These are phyloP conservation scores for Lithophane ornitopus DNA, from an alignment of 2,888 invertebrate genomes.

Conservation along the genomic window DNA sequence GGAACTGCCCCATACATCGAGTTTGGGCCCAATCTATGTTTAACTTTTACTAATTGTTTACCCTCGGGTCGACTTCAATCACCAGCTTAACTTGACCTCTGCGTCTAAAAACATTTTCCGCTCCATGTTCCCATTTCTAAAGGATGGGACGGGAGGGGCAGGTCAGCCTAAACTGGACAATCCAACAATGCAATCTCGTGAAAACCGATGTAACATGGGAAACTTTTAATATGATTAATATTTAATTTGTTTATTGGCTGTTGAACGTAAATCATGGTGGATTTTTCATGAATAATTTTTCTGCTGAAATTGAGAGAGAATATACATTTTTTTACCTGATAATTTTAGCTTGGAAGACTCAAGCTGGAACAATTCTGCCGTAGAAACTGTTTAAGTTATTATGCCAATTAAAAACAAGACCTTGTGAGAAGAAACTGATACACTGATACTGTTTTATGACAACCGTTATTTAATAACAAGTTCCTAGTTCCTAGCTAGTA, in stretches of 20 bases:
- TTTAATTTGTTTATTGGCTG: constrained; percentile 79
- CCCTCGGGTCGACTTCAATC: constrained; percentile 75
- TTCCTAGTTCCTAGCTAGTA: background rate
- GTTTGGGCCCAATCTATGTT: constrained; percentile 80
- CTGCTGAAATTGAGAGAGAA: background rate
- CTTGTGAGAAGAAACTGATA: background rate
- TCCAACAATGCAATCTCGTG: constrained; percentile 74
- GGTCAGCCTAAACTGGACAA: constrained; percentile 68
- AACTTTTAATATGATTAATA: constrained; percentile 82
- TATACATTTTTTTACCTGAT: background rate
- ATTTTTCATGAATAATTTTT: constrained; percentile 28
- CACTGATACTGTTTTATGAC: background rate
- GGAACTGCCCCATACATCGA: constrained; percentile 76
- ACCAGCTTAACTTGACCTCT: constrained; percentile 69
- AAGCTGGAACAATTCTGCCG: background rate
- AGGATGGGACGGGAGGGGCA: constrained; percentile 43
- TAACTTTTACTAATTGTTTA: constrained; percentile 87
- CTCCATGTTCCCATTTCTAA: constrained; percentile 22
- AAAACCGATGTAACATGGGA: constrained; percentile 77
- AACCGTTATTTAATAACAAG: too few species aligned
- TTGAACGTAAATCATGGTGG: constrained; percentile 33
- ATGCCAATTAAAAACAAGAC: background rate
- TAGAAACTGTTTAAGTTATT: background rate
- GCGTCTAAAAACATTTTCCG: constrained; percentile 25
- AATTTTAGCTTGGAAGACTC: background rate